Evolutionary conservation across 2,113 vertebrate genomes (phyloP).

Genomic region (Phyllostomus hastatus): DNA sequence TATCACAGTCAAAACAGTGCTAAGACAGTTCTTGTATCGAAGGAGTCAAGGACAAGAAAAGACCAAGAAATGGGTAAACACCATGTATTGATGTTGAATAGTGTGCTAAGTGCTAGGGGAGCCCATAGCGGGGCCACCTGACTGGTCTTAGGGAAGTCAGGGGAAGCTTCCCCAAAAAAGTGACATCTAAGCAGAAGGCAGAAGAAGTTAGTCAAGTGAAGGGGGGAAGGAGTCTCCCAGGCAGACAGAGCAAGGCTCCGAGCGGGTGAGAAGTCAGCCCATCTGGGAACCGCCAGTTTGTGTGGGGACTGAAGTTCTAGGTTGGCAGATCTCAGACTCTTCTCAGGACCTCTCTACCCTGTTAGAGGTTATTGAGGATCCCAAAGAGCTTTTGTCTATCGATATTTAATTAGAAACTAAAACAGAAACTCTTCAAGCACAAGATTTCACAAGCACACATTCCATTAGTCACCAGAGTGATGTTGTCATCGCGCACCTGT

Average conservation of each 20-base stretch:
- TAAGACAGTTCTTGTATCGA: not conserved
- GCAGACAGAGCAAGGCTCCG: not conserved
- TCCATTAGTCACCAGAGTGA: not conserved
- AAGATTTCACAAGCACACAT: not conserved
- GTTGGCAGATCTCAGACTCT: not conserved
- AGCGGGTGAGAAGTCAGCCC: not conserved
- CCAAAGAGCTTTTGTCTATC: not conserved
- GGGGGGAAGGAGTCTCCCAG: not conserved
- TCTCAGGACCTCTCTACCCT: not conserved
- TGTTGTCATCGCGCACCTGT: not conserved
- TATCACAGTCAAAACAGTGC: not conserved
- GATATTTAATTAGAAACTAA: slow-evolving; percentile 28
- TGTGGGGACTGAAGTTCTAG: not conserved
- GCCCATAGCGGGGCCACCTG: not conserved
- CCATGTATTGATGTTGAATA: not conserved
- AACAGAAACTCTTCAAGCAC: not conserved
- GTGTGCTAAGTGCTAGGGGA: not conserved
- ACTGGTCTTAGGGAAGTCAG: not conserved
- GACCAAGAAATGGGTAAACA: not conserved
- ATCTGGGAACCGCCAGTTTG: not conserved
- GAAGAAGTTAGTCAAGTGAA: not conserved
- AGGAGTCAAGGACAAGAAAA: not conserved
- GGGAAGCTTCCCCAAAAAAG: not conserved
- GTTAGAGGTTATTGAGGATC: not conserved
- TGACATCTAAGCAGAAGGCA: not conserved